Evolutionary conservation across 1,140 invertebrate genomes (phyloP).

Genomic region (Drosophila rhopaloa): DNA sequence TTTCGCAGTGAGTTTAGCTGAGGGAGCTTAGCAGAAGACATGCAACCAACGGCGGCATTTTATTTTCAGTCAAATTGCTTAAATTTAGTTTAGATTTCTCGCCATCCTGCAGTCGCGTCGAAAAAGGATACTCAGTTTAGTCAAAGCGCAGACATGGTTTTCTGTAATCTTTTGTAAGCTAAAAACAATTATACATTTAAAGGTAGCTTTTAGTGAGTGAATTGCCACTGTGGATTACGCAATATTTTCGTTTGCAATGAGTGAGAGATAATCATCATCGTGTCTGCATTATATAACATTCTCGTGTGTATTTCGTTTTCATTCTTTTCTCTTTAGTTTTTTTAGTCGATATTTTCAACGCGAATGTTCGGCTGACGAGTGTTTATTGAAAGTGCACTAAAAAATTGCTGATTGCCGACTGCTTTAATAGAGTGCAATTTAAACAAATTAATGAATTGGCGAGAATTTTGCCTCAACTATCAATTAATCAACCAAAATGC

Average conservation of each 20-base stretch:
- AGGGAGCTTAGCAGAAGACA: conserved; percentile 5
- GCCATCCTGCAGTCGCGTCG: conserved; percentile 40
- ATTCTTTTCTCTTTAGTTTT: conserved; percentile 12
- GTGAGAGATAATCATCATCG: conserved; percentile 21
- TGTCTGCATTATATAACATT: conserved; percentile 14
- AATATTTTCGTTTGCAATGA: conserved; percentile 21
- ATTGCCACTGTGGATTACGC: conserved; percentile 11
- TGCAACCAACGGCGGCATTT: conserved; percentile 36
- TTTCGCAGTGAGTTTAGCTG: conserved; percentile 43
- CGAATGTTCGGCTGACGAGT: conserved; percentile 4
- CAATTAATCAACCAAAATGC: conserved; percentile 19
- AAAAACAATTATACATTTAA: conserved; percentile 20
- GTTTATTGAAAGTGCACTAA: conserved; percentile 3
- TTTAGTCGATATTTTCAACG: conserved; percentile 8
- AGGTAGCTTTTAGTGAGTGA: conserved; percentile 21
- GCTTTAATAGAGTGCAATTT: conserved; percentile 35
- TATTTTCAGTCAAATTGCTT: conserved; percentile 66
- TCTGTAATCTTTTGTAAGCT: conserved; percentile 44
- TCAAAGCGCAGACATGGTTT: conserved; percentile 43
- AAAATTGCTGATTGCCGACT: conserved; percentile 2
- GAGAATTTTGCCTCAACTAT: not conserved
- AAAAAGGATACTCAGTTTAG: conserved; percentile 74
- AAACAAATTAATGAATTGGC: conserved; percentile 9
- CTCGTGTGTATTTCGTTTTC: conserved; percentile 20
- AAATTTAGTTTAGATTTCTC: conserved; percentile 49